Conservation (phyloP, 2,888 invertebrate genomes). For the Zootermopsis nevadensis region DNA sequence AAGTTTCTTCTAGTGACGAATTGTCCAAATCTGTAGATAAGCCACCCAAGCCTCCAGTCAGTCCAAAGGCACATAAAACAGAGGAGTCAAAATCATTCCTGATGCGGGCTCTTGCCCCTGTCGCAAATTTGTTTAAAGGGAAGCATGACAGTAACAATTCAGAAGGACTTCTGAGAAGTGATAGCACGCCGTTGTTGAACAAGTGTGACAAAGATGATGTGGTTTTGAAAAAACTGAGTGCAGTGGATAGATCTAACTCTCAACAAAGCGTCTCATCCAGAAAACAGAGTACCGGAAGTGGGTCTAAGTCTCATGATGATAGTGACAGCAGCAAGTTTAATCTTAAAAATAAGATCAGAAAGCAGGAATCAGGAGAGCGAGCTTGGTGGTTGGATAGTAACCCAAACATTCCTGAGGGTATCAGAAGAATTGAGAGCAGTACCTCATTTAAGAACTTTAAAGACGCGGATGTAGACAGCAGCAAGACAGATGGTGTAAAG, state of each 20-base stretch:
- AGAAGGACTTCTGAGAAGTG: slow-evolving; percentile 50
- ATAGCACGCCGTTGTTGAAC: slow-evolving; percentile 53
- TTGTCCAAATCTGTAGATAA: slow-evolving; percentile 58
- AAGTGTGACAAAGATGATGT: slow-evolving; percentile 51
- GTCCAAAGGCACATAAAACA: slow-evolving; percentile 65
- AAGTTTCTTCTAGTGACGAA: slow-evolving; percentile 65
- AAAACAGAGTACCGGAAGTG: not conserved
- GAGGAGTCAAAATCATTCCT: slow-evolving; percentile 79
- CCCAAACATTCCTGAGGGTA: slow-evolving; percentile 73
- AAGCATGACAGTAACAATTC: slow-evolving; percentile 65
- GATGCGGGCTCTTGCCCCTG: slow-evolving; percentile 79
- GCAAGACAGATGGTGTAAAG: slow-evolving; percentile 60
- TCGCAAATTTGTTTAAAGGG: slow-evolving; percentile 78
- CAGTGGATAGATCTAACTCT: too few relatives aligned
- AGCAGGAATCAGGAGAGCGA: slow-evolving; percentile 75
- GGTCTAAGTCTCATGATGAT: not conserved
- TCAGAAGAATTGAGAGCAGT: slow-evolving; percentile 57
- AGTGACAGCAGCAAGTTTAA: not conserved
- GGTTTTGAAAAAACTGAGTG: not conserved
- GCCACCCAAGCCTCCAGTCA: slow-evolving; percentile 67
- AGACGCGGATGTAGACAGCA: slow-evolving; percentile 36
- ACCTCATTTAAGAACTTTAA: slow-evolving; percentile 45
- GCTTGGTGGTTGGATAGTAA: slow-evolving; percentile 74
- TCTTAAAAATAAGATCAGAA: slow-evolving; percentile 62
- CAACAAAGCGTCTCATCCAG: too few relatives aligned